Evolutionary conservation across 2,113 vertebrate genomes (phyloP), one percentile per base, ranked within the genome.

Genomic region (Ageneiosus marmoratus): DNA sequence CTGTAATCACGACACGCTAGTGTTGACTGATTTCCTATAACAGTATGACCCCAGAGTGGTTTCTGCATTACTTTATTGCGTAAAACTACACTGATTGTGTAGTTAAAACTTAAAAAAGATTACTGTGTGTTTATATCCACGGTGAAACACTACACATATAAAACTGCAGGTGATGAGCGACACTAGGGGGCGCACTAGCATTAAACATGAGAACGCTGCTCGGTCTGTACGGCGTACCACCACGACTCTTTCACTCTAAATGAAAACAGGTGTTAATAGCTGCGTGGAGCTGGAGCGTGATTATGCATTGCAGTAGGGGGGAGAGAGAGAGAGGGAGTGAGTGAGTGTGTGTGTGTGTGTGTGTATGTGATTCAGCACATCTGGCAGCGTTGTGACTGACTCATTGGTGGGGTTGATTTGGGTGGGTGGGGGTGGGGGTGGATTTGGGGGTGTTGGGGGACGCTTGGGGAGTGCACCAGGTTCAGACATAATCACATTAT

Each of bases 151-250:
- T 20, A 50, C n/a, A 32, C 48, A 51, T 53, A 7, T 16, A 27
- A 9, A 58, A 8, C 29, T 22, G 20, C 18, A n/a, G 69, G 41
- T n/a, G 37, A 41, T 41, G 56, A 37, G 74, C 24, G 13, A 58
- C 86, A 85, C 80, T 79, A 87, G 86, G 82, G 67, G 86, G 86
- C 67, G 51, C 80, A 29, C 50, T 48, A 76, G 32, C 60, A 80
- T 51, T 29, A 85, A 16, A 70, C 34, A 82, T 73, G 29, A 72
- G 46, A 20, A 27, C 5, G 32, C 0, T 9, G 16, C 18, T 73
- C 9, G 5, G 46, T 15, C 27, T 16, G 13, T 22, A 12, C 1
- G 24, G 27, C 24, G 24, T 53, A 4, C 46, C 1, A 4, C 10
- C 18, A 22, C 16, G 20, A 76, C 48, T 0, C 55, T 55, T 8